Conservation (phyloP, 1,140 invertebrate genomes). For the Spodoptera litura region DNA sequence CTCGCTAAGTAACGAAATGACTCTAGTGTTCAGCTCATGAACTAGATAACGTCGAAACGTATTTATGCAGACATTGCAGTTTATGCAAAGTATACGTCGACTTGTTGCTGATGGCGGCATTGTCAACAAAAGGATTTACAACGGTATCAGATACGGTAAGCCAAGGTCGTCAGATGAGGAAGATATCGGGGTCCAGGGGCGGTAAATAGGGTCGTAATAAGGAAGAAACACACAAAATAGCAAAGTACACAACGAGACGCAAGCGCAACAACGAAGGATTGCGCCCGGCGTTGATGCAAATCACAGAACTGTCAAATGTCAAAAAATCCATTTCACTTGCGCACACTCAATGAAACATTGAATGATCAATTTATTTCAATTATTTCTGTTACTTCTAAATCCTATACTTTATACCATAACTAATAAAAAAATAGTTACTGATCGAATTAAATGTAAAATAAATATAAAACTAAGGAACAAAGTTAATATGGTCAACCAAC, state of each 20-base stretch:
- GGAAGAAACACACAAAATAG: conserved; percentile 5
- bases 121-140: conserved; percentile 12
- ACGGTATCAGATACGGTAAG: conserved; percentile 6
- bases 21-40: conserved; percentile 1
- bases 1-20: not conserved
- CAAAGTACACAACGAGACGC: not conserved
- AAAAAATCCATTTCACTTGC: too few species aligned
- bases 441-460: not conserved
- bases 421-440: conserved; percentile 10
- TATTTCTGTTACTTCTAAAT: not conserved
- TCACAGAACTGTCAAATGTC: conserved; percentile 2
- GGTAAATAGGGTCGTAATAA: conserved; percentile 23
- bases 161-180: conserved; percentile 15
- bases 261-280: conserved; percentile 8
- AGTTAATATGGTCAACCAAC: conserved; percentile 1
- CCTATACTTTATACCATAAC: not conserved
- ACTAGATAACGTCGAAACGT: conserved; percentile 12
- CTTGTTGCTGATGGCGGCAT: conserved; percentile 8
- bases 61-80: conserved; percentile 16
- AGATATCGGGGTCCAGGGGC: conserved; percentile 13
- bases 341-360: not conserved
- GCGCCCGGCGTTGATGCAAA: not conserved
- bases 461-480: not conserved
- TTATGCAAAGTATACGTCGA: conserved; percentile 24
- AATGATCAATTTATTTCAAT: conserved; percentile 7